Evolutionary conservation across 2,797 vertebrate genomes (phyloP), one percentile per base, ranked within the genome.

Genomic region (Sebastes oblongus): DNA sequence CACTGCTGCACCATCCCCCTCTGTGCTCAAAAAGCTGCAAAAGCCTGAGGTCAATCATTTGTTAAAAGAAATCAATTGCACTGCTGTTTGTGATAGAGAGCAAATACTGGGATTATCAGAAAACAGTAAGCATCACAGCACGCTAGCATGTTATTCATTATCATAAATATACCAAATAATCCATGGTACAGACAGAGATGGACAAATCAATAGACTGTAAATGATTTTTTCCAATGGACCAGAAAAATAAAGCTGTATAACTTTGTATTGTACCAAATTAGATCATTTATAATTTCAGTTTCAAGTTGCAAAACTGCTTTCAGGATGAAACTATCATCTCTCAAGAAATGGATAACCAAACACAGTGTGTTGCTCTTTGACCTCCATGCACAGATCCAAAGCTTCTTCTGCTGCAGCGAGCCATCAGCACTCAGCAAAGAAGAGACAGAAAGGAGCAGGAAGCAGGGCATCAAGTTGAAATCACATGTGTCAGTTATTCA

Each of bases 41-140:
- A 82, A 67, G 89, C 83, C 76, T 84, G 66, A 72, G 85, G 88
- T 92, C 92, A 93, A 88, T 93, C 71, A 87, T 91, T 92, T 91
- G 89, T 91, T 90, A 77, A 89, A 86, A 88, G 39, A 89, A 93
- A 94, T 94, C 92, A 92, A 94, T 95, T 81, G 46, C 56, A 70
- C 71, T 65, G 64, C 72, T 84, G 83, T 86, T 85, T 66, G 61
- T 86, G 77, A 87, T 74, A 75, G 42, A 86, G 79, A 85, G 66
- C 58, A 72, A 90, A 77, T 61, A 86, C 66, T 68, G 29, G 79
- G 46, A 85, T 62, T 70, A 76, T 29, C 32, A 65, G 66, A 68
- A 87, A 81, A 83, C 60, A 74, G 65, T 69, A 25, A 74, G 55
- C 59, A 24, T 68, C 55, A 75, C 14, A 72, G 42, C 81, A 61